Conservation (phyloP, 2,113 vertebrate species). For the Pachypanchax playfairii region DNA sequence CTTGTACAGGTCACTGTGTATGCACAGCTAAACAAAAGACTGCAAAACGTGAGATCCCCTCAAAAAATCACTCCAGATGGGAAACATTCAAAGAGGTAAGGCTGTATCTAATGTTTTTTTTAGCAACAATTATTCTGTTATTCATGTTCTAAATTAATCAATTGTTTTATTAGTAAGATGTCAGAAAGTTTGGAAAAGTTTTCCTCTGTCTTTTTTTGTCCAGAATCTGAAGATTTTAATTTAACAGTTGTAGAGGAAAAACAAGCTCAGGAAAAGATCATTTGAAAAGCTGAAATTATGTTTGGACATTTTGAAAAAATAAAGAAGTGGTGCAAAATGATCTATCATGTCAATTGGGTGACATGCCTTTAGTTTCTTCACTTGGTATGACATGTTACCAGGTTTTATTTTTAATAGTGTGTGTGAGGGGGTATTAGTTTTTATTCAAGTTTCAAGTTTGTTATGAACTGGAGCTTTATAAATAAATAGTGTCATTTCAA, state of each 20-base stretch:
- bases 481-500: no score
- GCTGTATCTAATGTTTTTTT: background rate
- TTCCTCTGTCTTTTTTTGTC: background rate
- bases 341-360: background rate
- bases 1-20: constrained; percentile 3
- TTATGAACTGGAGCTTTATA: no score
- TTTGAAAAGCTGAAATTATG: background rate
- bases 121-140: background rate
- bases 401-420: background rate
- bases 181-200: no score
- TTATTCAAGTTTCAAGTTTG: no score
- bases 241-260: background rate
- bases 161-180: background rate
- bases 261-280: background rate
- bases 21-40: background rate
- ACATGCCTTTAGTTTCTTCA: background rate
- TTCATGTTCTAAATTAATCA: background rate
- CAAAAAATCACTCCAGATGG: background rate
- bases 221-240: background rate
- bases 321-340: background rate
- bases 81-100: background rate
- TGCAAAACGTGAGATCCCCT: background rate
- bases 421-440: no score
- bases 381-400: background rate
- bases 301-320: background rate